These are phyloP conservation scores for Psittacula cyanocephala DNA, from an alignment of 2,113 vertebrate genomes.

Conservation along the genomic window DNA sequence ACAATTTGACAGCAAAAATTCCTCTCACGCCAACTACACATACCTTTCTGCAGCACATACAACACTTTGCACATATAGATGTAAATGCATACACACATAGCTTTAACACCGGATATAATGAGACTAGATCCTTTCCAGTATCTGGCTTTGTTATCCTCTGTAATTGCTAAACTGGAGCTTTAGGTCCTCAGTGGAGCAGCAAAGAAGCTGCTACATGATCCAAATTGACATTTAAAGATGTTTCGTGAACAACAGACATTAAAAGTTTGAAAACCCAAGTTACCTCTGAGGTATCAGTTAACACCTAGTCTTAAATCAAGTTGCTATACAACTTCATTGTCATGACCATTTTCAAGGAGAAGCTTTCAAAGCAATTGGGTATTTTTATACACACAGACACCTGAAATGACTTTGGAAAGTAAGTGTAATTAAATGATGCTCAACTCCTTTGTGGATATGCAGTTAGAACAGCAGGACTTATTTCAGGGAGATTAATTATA, in stretches of 20 bases:
- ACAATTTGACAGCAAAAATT: neutral
- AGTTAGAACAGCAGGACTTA: neutral
- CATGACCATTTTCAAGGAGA: neutral
- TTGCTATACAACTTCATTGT: neutral
- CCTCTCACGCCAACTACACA: neutral
- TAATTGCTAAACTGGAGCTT: neutral
- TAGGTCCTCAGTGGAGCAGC: neutral
- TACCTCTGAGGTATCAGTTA: neutral
- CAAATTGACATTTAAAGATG: neutral
- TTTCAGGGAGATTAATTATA: slow-evolving; percentile 19
- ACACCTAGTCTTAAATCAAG: neutral
- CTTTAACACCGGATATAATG: neutral
- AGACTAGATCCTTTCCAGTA: neutral
- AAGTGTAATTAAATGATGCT: neutral
- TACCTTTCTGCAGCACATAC: neutral
- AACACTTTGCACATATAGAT: too few species aligned
- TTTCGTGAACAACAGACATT: neutral
- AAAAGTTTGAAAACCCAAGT: neutral
- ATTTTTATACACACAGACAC: neutral
- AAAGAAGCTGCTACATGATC: neutral
- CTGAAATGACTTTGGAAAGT: neutral
- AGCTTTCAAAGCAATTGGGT: neutral
- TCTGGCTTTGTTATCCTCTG: neutral
- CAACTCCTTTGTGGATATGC: neutral
- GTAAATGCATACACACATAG: neutral